Evolutionary conservation across 2,113 vertebrate genomes (phyloP), one percentile per base, ranked within the genome.

Genomic region (Mirounga angustirostris): DNA sequence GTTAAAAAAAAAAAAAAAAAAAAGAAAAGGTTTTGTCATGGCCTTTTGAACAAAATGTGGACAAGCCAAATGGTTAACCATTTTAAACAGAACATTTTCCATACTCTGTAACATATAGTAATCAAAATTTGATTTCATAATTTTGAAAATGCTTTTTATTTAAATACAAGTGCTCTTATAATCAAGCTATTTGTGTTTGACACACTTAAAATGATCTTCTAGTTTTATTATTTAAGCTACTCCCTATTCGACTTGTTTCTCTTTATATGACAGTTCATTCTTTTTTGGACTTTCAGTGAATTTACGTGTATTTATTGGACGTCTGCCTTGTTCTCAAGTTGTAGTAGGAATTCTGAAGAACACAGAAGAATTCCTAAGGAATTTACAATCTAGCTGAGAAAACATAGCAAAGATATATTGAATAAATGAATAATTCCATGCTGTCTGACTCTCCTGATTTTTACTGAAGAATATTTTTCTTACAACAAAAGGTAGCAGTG

Each of bases 1-100:
- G n/a, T 67, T 98, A 85, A 76, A 83, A 73, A 90, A 95, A 97
- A 97, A 83, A 73, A 90, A 95, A 97, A 97, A 82, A 14, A 26
- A 61, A 59, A 94, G 82, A 67, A 81, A 0, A 74, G 21, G 5
- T 59, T 82, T 97, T 97, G 56, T 80, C 16, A 88, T 43, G 97
- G 50, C 6, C n/a, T 97, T 98, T 96, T 95, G 52, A 91, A 58
- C 61, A 36, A 90, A n/a, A 80, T 94, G 61, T 95, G 95, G 91
- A 36, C 21, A 92, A 93, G 43, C 3, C 10, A 69, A 92, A 89
- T 97, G 88, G 80, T 85, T 91, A 91, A 88, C 14, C 59, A 82
- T 7, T 89, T 98, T 76, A 33, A 89, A 78, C 52, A 33, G 3
- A 97, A 86, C 87, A 73, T 96, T 96, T 91, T 83, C 21, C 36